These are phyloP conservation scores for Acanthurus tractus DNA, from an alignment of 2,797 vertebrate genomes.

Conservation along the genomic window DNA sequence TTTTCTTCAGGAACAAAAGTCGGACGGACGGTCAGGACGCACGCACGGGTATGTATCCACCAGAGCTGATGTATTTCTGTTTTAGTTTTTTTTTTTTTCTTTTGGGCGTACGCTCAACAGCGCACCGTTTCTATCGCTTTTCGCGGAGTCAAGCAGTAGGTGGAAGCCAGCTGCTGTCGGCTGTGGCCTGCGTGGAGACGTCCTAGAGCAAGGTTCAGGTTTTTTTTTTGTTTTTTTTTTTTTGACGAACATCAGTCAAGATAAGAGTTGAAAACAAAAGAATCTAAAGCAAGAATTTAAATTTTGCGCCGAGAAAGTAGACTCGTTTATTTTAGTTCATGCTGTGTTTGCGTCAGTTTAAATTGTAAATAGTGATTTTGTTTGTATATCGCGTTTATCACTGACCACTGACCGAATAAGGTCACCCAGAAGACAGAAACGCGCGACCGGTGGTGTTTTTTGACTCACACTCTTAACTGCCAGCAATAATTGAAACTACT, in stretches of 20 bases:
- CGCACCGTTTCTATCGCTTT: constrained; percentile 55
- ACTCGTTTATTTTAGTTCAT: rapidly evolving
- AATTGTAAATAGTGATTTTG: constrained; percentile 8
- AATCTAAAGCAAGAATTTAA: neutral
- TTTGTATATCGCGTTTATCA: constrained; percentile 6
- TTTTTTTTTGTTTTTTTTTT: neutral
- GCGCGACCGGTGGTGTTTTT: constrained; percentile 21
- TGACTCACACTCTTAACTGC: constrained; percentile 1
- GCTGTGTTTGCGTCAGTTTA: constrained; percentile 33
- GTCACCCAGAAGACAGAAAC: constrained; percentile 61
- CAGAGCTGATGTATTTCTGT: constrained; percentile 39
- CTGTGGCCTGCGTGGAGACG: constrained; percentile 49
- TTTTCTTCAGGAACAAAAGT: constrained; percentile 58
- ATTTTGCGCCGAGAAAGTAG: constrained; percentile 6
- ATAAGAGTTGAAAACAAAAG: constrained; percentile 2
- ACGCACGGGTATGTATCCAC: constrained; percentile 71
- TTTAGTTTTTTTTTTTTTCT: neutral
- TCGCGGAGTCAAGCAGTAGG: constrained; percentile 60
- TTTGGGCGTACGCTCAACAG: constrained; percentile 41
- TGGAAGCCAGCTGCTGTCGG: constrained; percentile 63
- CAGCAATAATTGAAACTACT: constrained; percentile 21
- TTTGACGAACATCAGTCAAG: constrained; percentile 37
- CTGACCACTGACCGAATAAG: constrained; percentile 69
- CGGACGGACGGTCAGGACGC: constrained; percentile 47
- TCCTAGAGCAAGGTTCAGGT: constrained; percentile 2